Evolutionary conservation across 2,888 invertebrate genomes (phyloP).

Genomic region (Andrena camellia): DNA sequence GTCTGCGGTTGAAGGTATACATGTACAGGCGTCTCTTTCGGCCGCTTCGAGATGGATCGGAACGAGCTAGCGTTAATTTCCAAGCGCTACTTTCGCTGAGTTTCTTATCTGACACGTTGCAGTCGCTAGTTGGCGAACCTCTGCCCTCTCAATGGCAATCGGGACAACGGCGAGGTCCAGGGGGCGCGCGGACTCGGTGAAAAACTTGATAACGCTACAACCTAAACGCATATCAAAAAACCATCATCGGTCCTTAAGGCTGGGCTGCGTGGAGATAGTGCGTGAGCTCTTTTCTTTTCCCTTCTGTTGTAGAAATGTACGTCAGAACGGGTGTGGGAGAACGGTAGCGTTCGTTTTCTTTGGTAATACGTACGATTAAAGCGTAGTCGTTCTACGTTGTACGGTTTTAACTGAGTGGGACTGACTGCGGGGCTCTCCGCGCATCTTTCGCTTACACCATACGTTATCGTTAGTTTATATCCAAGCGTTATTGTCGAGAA

Average conservation of each 20-base stretch:
- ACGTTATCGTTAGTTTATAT: slow-evolving; percentile 21
- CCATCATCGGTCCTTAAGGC: slow-evolving; percentile 58
- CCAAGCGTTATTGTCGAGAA: slow-evolving; percentile 59
- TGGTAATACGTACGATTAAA: slow-evolving; percentile 60
- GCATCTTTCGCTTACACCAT: slow-evolving; percentile 11
- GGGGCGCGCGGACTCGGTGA: slow-evolving; percentile 42
- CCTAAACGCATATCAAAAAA: slow-evolving; percentile 63
- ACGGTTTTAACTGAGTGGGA: slow-evolving; percentile 11
- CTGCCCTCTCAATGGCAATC: neutral
- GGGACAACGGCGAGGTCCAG: neutral
- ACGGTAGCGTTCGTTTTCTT: slow-evolving; percentile 52
- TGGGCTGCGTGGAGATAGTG: slow-evolving; percentile 50
- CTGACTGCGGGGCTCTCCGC: slow-evolving; percentile 21
- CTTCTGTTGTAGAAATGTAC: slow-evolving; percentile 32
- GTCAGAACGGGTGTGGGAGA: slow-evolving; percentile 43
- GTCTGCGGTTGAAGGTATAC: slow-evolving; percentile 46
- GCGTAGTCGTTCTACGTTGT: slow-evolving; percentile 27
- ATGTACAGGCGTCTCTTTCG: slow-evolving; percentile 39
- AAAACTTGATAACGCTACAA: slow-evolving; percentile 55
- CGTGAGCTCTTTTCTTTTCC: slow-evolving; percentile 29
- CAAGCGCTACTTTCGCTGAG: too few species aligned
- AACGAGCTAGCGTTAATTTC: neutral
- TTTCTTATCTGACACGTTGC: neutral
- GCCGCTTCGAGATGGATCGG: neutral
- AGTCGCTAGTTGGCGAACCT: slow-evolving; percentile 13